phyloP scores from a whole-genome alignment of 2,797 vertebrate species.

The Sandelia bainsii region DNA sequence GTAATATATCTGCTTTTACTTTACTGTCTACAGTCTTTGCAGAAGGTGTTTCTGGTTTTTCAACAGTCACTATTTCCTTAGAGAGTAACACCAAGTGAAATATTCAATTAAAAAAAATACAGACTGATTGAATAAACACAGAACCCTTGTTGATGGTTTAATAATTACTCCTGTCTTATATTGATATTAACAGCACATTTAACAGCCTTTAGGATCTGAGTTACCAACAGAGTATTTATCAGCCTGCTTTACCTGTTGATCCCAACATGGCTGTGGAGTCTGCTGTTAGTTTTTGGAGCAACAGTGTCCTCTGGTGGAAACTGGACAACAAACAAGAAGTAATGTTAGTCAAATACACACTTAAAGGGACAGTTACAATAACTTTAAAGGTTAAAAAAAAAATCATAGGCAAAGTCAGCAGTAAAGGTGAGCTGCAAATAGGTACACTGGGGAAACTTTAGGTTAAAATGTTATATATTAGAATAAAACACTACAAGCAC shows the following conservation, averaged over 20 bases:
- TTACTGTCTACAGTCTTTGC: not conserved
- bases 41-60: not conserved
- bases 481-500: not conserved
- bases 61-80: not conserved
- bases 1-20: not conserved
- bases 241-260: conserved; percentile 77
- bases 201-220: conserved; percentile 47
- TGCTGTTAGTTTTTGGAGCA: conserved; percentile 59
- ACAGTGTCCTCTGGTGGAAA: conserved; percentile 81
- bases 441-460: no score
- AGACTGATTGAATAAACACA: not conserved
- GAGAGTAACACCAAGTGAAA: not conserved
- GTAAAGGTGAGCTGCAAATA: not conserved
- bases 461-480: not conserved
- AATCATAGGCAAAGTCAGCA: not conserved
- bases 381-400: not conserved
- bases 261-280: conserved; percentile 12
- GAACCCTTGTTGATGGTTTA: not conserved
- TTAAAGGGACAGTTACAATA: no score
- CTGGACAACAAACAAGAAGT: conserved; percentile 1
- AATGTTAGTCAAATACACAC: not conserved
- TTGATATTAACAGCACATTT: conserved; percentile 35
- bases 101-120: not conserved
- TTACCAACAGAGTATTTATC: conserved; percentile 40
- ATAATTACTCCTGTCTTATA: conserved; percentile 19